Base-by-base conservation (phyloP, 2,797 vertebrate genomes). In the Myoxocephalus aenaeus region DNA sequence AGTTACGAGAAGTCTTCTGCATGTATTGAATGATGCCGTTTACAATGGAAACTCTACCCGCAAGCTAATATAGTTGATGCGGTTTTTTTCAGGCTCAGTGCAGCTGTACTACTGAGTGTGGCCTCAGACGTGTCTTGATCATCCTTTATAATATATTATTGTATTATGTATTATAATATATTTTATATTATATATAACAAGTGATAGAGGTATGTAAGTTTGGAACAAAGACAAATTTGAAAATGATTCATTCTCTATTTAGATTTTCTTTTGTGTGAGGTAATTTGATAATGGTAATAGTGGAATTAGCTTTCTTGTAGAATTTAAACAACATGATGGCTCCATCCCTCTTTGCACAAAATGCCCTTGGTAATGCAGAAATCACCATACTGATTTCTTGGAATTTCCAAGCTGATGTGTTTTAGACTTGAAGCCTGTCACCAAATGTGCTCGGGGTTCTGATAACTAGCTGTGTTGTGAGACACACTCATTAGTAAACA, bases 401-500 rank as follows among this genome's bases (percentile, higher is more conserved):
- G 46, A 67, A 0, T 29, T 82, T 66, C 62, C 58, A 7, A 29
- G 53, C 27, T 51, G 32, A 48, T 54, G 42, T 56, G n/a, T 76
- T 78, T 77, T 80, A 75, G 73, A 70, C 34, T 48, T 29, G 13
- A 80, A 48, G 66, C 64, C 66, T 54, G 72, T 73, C 75, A 63
- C 80, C 75, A 83, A 79, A 87, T 86, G 61, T 40, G 70, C 80
- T 75, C 0, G 2, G 59, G 34, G 59, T 78, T 64, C 82, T 71
- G 72, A 79, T 75, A 74, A 73, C 10, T 56, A 32, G 73, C 62
- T 51, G 44, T 51, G 70, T 56, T 67, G 46, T 27, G 64, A 73
- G 53, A 50, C 11, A 51, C 36, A 17, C 63, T 89, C 76, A 73
- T 88, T 76, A 80, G 56, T 59, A 75, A 83, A 64, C 71, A 79